These are phyloP conservation scores for Paracentrotus lividus DNA, from an alignment of 53 echinoderm and acorn worm species.

Conservation along the genomic window DNA sequence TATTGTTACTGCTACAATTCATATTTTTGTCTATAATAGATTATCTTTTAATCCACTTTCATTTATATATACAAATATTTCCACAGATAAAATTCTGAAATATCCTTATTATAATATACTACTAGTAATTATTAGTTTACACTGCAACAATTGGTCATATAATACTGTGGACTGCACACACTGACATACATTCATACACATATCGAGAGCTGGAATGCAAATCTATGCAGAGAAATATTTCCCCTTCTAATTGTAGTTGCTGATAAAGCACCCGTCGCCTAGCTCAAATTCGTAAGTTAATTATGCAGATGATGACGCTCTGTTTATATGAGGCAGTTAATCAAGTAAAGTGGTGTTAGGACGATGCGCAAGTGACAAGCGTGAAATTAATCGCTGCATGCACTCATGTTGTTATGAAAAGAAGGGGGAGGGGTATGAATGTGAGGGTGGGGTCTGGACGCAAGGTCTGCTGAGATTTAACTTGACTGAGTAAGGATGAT, in stretches of 20 bases:
- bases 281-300: conserved; percentile 74
- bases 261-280: conserved; percentile 68
- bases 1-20: no score
- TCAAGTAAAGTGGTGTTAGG: conserved; percentile 69
- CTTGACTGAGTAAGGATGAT: not conserved
- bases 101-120: not conserved
- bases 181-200: conserved; percentile 6
- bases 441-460: not conserved
- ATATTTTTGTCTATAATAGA: no score
- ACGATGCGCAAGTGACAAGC: conserved; percentile 67
- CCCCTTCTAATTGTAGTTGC: not conserved
- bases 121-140: not conserved
- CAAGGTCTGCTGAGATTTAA: not conserved
- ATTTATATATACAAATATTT: no score
- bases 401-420: conserved; percentile 36
- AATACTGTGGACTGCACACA: conserved; percentile 19
- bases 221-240: conserved; percentile 57
- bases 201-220: conserved; percentile 36
- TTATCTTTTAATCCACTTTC: no score
- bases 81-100: not conserved
- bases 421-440: not conserved
- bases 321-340: conserved; percentile 72
- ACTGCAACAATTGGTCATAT: not conserved
- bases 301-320: conserved; percentile 72
- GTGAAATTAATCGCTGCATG: conserved; percentile 70